A percentile compares a stretch with the other conserved stretches of the same genome.
Conservation (phyloP, 2,888 invertebrate species). For the Clanis bilineata region DNA sequence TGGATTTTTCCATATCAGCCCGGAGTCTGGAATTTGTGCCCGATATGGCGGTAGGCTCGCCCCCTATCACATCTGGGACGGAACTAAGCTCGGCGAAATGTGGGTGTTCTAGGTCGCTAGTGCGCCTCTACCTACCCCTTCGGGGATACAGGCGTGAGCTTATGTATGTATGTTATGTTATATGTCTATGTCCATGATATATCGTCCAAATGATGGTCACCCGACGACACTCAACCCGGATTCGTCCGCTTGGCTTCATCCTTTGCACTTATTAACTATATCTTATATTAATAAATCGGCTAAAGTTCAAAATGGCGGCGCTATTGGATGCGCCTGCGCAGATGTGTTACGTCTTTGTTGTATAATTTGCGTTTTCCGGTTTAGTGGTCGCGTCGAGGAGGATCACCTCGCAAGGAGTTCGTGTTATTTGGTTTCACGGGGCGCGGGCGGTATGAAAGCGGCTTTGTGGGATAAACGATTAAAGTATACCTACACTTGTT, state of each 20-base stretch:
- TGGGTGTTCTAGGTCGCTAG: no score
- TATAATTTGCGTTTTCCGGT: conserved; percentile 80
- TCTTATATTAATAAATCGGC: conserved; percentile 70
- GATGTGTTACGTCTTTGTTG: conserved; percentile 80
- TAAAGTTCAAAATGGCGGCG: conserved; percentile 40
- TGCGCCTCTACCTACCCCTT: no score
- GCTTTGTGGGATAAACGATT: conserved; percentile 15
- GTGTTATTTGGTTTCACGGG: conserved; percentile 44
- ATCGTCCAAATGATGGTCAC: conserved; percentile 40
- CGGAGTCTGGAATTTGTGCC: no score
- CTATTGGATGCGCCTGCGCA: conserved; percentile 58
- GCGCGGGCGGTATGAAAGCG: conserved; percentile 3
- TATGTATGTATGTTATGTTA: no score
- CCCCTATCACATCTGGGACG: no score
- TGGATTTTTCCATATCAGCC: no score
- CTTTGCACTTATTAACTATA: conserved; percentile 76
- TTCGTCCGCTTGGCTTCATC: conserved; percentile 66
- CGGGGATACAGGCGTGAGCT: no score
- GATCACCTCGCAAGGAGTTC: conserved; percentile 32
- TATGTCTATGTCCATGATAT: no score
- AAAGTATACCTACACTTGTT: not conserved
- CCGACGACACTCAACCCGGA: conserved; percentile 58
- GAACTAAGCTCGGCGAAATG: no score
- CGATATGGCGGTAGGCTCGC: no score
- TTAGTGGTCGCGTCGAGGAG: conserved; percentile 68